These are phyloP conservation scores for Glaucidium brasilianum DNA, from an alignment of 2,113 vertebrate species.

Conservation along the genomic window DNA sequence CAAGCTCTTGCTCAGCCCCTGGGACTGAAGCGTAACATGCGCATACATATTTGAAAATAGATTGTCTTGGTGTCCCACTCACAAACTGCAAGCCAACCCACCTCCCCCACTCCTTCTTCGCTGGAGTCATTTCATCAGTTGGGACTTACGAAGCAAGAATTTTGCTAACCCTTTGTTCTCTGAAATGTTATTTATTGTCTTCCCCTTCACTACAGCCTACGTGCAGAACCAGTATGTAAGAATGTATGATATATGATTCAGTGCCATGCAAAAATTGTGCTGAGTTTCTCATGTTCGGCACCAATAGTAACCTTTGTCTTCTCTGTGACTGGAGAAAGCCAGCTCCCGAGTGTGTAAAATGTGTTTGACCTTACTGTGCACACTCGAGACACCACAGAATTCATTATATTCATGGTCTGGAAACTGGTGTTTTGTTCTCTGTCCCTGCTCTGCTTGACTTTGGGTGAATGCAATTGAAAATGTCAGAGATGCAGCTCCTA, in stretches of 20 bases:
- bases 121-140: background rate
- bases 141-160: background rate
- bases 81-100: background rate
- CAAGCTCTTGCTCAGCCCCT: background rate
- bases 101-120: background rate
- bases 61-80: slow-evolving; percentile 2
- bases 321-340: background rate
- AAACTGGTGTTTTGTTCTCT: background rate
- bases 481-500: slow-evolving; percentile 24
- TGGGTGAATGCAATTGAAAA: background rate
- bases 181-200: background rate
- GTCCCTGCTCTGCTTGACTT: background rate
- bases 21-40: background rate
- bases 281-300: background rate
- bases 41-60: background rate
- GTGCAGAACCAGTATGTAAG: background rate
- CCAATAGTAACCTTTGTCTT: background rate
- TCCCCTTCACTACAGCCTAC: background rate
- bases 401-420: background rate
- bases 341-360: background rate
- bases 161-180: background rate
- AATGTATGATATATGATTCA: background rate
- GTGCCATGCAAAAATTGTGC: background rate
- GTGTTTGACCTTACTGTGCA: background rate
- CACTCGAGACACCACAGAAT: background rate